Conservation (phyloP, 2,888 invertebrate species). For the Drosophila rellima region DNA sequence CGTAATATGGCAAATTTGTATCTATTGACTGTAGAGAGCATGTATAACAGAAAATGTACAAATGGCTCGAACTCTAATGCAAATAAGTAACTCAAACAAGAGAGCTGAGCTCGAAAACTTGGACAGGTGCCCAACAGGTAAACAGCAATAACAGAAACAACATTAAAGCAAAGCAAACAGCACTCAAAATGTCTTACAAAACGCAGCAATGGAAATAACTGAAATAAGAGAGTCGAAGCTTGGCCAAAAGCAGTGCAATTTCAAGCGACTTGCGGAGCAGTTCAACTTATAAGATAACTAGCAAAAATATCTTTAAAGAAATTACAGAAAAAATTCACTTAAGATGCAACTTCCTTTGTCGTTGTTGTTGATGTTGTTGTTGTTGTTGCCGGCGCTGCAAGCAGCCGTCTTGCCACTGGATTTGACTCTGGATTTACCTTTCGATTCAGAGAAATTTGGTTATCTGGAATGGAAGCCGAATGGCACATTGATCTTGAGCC, state of each 20-base stretch:
- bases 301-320: background rate
- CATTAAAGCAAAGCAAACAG: conserved; percentile 57
- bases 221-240: conserved; percentile 50
- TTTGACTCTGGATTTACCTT: conserved; percentile 6
- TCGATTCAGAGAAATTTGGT: conserved; percentile 59
- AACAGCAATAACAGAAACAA: conserved; percentile 16
- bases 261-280: conserved; percentile 58
- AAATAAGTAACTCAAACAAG: conserved; percentile 73
- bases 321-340: background rate
- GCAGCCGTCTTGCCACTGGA: conserved; percentile 58
- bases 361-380: conserved; percentile 1
- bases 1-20: conserved; percentile 29
- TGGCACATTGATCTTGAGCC: conserved; percentile 69
- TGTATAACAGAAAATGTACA: conserved; percentile 52
- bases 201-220: conserved; percentile 67
- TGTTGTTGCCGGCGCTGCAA: conserved; percentile 28
- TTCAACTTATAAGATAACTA: conserved; percentile 15
- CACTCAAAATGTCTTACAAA: conserved; percentile 58
- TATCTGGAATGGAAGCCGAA: conserved; percentile 76
- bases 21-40: conserved; percentile 9
- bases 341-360: conserved; percentile 51
- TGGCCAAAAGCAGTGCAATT: conserved; percentile 65
- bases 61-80: conserved; percentile 55
- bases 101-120: conserved; percentile 35
- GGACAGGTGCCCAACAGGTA: conserved; percentile 66